Evolutionary conservation across 1,140 invertebrate genomes (phyloP), one percentile per base, ranked within the genome.

Genomic region (Metaphire vulgaris): DNA sequence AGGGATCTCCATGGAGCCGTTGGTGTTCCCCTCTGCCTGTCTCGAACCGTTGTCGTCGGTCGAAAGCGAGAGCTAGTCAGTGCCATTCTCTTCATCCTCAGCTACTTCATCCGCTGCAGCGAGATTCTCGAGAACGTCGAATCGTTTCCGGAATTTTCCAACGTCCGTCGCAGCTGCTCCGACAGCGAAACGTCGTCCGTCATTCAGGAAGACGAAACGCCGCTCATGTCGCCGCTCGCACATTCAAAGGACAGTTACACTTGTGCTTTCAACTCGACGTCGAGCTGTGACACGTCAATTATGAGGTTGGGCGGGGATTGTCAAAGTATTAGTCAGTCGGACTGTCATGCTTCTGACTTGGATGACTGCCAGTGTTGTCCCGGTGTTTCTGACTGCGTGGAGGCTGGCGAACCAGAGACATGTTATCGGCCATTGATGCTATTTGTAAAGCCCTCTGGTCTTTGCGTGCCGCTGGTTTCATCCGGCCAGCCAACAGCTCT

Each of bases 51-150:
- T 56, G 89, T 96, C 67, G 90, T 90, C 30, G 92, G 93, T 2
- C 88, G 89, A 78, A 87, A 89, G 56, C 80, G 80, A 28, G 90
- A 90, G 56, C 88, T 92, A 78, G 85, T 88, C 21, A 87, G 89
- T 28, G 88, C 91, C 69, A 81, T 88, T 64, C 78, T 89, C n/a
- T 84, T 83, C 72, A 79, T 88, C 21, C 84, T 95, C 1, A 92
- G 92, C 0, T 96, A 95, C 82, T 94, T 96, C 81, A 90, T 96
- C 71, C 88, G 92, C 30, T 93, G 91, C 84, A 90, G 89, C 80
- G 90, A 92, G 78, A 89, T 93, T 33, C 87, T 88, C n/a, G 41
- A 56, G 41, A 56, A 56, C 21, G 41, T 56, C 41, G 41, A 56
- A 56, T 56, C 41, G 41, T 56, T 56, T 56, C 41, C 41, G 21